Evolutionary conservation across 2,888 invertebrate species (phyloP).

Genomic region (Ochropacha duplaris): DNA sequence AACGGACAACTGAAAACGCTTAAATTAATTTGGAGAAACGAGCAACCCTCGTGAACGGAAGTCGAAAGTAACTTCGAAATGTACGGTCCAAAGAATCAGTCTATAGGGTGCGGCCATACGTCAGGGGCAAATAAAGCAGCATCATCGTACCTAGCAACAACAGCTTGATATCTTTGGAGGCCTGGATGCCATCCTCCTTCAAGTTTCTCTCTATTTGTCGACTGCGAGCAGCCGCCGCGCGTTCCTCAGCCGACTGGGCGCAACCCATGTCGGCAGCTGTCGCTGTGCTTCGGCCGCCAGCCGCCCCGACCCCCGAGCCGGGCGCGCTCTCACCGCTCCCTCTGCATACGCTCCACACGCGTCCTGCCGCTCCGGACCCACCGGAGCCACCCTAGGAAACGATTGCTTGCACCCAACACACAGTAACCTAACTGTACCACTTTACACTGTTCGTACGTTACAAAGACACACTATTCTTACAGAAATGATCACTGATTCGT

Average conservation of each 20-base stretch:
- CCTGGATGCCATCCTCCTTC: conserved; percentile 99
- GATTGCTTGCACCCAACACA: conserved; percentile 72
- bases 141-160: conserved; percentile 93
- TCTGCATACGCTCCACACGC: conserved; percentile 79
- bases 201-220: conserved; percentile 98
- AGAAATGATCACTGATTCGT: conserved; percentile 37
- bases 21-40: conserved; percentile 6
- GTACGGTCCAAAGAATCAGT: conserved; percentile 30
- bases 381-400: conserved; percentile 77
- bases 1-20: conserved; percentile 13
- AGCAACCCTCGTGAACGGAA: not conserved
- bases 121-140: conserved; percentile 25
- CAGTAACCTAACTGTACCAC: conserved; percentile 76
- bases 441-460: conserved; percentile 60
- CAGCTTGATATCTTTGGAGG: conserved; percentile 99
- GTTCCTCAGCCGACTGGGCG: conserved; percentile 99
- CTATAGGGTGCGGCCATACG: conserved; percentile 71
- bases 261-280: conserved; percentile 94
- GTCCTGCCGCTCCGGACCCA: conserved; percentile 70
- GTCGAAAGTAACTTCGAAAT: conserved; percentile 19
- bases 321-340: conserved; percentile 85
- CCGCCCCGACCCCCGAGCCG: conserved; percentile 81
- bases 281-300: conserved; percentile 76
- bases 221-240: conserved; percentile 98
- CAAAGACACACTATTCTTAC: conserved; percentile 37